Evolutionary conservation across 2,888 invertebrate species (phyloP).

Genomic region (Teinopalpus imperialis): DNA sequence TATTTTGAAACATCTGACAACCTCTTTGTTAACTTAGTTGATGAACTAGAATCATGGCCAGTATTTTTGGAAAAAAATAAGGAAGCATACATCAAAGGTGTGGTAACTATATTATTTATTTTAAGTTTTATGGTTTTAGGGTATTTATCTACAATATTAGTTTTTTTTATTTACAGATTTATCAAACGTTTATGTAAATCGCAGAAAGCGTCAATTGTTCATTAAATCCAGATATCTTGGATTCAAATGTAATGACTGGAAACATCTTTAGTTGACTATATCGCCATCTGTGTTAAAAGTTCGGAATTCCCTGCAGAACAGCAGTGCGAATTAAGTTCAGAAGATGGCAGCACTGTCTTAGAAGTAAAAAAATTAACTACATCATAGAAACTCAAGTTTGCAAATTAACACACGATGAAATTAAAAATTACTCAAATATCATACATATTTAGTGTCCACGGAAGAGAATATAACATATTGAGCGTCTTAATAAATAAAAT

Average conservation of each 20-base stretch:
- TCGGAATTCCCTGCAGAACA: constrained; percentile 26
- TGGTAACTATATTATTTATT: too few relatives aligned
- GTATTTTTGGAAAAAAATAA: constrained; percentile 45
- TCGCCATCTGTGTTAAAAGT: constrained; percentile 37
- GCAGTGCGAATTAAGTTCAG: constrained; percentile 27
- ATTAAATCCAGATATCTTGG: constrained; percentile 42
- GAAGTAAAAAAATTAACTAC: constrained; percentile 27
- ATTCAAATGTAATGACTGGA: constrained; percentile 33
- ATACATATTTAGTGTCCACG: constrained; percentile 40
- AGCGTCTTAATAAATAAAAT: constrained; percentile 50
- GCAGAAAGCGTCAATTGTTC: constrained; percentile 49
- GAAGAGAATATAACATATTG: constrained; percentile 45
- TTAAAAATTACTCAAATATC: constrained; percentile 48
- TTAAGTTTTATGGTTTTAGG: neutral
- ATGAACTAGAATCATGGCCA: constrained; percentile 49
- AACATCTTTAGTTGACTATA: constrained; percentile 39
- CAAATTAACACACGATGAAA: constrained; percentile 44
- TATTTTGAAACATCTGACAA: constrained; percentile 40
- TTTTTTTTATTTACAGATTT: too few relatives aligned
- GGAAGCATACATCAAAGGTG: constrained; percentile 46
- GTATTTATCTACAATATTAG: too few relatives aligned
- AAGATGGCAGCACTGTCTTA: constrained; percentile 45
- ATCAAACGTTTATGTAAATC: constrained; percentile 44
- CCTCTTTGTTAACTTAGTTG: constrained; percentile 42
- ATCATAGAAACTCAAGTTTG: constrained; percentile 29